Conservation (phyloP, 2,113 vertebrate species). For the Lophotis ruficrista region DNA sequence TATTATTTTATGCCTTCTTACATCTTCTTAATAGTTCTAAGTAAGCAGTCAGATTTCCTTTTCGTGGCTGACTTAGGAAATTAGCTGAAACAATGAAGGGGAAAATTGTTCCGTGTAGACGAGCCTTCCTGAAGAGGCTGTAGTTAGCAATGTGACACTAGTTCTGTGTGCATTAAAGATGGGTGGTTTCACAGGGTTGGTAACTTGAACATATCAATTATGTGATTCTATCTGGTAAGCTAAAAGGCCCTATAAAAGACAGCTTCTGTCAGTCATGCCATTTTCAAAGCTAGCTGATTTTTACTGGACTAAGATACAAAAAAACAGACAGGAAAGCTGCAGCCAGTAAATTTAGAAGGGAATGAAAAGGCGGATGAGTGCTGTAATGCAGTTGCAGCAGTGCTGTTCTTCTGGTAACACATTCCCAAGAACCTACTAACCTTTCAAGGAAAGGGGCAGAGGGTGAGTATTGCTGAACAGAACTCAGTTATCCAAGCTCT, state of each 20-base stretch:
- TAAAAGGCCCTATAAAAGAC: not conserved
- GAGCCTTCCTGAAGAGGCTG: not conserved
- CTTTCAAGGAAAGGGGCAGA: not conserved
- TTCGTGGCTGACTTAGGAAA: not conserved
- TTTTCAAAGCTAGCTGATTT: not conserved
- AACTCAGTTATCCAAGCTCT: not conserved
- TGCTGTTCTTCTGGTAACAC: not conserved
- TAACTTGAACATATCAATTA: not conserved
- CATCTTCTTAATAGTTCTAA: not conserved
- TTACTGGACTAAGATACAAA: not conserved
- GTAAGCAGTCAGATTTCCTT: not conserved
- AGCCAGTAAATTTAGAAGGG: not conserved
- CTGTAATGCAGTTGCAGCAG: not conserved
- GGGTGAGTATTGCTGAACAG: not conserved
- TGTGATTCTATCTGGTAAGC: not conserved
- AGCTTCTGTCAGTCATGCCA: not conserved
- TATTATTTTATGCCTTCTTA: not conserved
- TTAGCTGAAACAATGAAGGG: not conserved
- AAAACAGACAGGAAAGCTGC: not conserved
- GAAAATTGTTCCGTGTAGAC: not conserved
- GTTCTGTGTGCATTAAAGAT: fast-evolving
- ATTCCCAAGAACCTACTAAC: not conserved
- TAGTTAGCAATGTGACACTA: not conserved
- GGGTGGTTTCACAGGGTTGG: not conserved
- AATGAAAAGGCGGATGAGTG: not conserved